These are phyloP conservation scores for Onychostoma macrolepis DNA, from an alignment of 2,113 vertebrate species.

Conservation along the genomic window DNA sequence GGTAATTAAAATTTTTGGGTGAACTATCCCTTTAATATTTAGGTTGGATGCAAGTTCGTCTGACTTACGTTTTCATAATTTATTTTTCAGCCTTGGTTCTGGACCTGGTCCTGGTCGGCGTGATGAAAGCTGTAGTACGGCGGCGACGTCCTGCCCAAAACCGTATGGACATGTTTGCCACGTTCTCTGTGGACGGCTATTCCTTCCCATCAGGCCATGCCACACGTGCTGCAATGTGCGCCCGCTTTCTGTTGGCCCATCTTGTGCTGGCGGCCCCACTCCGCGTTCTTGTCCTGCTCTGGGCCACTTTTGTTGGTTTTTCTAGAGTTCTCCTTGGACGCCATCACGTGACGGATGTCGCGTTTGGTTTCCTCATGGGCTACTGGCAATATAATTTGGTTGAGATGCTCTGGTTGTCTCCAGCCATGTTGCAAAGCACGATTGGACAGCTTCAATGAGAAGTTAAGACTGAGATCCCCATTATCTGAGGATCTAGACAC, in stretches of 20 bases:
- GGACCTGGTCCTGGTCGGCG: slow-evolving; percentile 86
- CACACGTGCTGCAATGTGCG: slow-evolving; percentile 91
- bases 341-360: slow-evolving; percentile 94
- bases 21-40: no score
- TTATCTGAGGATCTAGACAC: slow-evolving; percentile 2
- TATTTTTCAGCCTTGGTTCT: slow-evolving; percentile 81
- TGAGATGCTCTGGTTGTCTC: slow-evolving; percentile 92
- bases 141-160: slow-evolving; percentile 90
- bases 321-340: slow-evolving; percentile 94
- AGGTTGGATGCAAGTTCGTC: no score
- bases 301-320: slow-evolving; percentile 86
- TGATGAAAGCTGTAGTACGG: slow-evolving; percentile 88
- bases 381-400: slow-evolving; percentile 91
- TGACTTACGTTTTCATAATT: background rate
- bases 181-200: slow-evolving; percentile 93
- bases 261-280: slow-evolving; percentile 90
- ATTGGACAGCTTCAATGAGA: slow-evolving; percentile 75
- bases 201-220: slow-evolving; percentile 96
- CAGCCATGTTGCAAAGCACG: slow-evolving; percentile 78
- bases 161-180: slow-evolving; percentile 98
- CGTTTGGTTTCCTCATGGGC: slow-evolving; percentile 91
- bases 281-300: slow-evolving; percentile 88
- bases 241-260: slow-evolving; percentile 90
- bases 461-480: background rate
- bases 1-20: no score